Conservation (phyloP, 2,113 vertebrate species). For the Onychostoma macrolepis region DNA sequence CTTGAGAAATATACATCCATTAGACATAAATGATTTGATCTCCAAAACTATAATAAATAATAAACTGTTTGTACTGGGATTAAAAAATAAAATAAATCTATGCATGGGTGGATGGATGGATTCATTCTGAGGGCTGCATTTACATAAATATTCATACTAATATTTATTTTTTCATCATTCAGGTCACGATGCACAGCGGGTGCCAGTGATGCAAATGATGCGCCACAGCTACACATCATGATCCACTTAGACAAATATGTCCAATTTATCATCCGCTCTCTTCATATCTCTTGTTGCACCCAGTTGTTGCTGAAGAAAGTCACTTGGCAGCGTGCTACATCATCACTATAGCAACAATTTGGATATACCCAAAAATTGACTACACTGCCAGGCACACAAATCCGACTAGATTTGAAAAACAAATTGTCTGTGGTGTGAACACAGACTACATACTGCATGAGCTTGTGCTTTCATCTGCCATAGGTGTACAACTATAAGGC, state of each 20-base stretch:
- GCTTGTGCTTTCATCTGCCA: neutral
- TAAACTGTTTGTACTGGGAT: neutral
- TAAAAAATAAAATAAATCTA: neutral
- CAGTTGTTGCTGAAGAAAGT: neutral
- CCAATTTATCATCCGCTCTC: neutral
- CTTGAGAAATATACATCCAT: neutral
- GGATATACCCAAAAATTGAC: neutral
- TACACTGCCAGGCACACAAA: neutral
- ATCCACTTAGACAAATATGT: neutral
- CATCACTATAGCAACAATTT: slow-evolving; percentile 3
- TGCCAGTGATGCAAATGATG: neutral
- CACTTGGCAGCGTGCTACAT: neutral
- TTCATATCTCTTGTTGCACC: slow-evolving; percentile 10
- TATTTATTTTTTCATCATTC: neutral
- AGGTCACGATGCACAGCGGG: neutral
- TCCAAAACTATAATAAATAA: neutral
- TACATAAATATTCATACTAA: neutral
- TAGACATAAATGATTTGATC: neutral
- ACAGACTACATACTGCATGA: neutral
- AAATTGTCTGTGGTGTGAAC: neutral
- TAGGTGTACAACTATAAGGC: neutral
- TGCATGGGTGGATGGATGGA: neutral
- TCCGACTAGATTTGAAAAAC: neutral
- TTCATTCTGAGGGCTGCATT: neutral
- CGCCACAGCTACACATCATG: neutral